Evolutionary conservation across 1,140 invertebrate genomes (phyloP).

Genomic region (Ooceraea biroi): DNA sequence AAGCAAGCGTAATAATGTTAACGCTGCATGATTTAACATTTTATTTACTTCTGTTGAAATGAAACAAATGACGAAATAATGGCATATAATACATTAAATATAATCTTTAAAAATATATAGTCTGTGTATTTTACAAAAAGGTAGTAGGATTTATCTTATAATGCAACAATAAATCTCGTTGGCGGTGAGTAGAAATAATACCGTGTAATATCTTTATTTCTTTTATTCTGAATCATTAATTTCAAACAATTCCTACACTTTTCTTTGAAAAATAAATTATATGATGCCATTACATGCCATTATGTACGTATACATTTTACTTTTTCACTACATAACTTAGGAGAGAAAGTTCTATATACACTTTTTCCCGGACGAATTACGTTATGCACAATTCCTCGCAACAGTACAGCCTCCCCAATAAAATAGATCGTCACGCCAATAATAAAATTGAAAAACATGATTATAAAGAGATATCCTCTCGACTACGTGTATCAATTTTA

Average conservation of each 20-base stretch:
- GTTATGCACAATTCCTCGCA: neutral
- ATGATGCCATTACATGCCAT: no score
- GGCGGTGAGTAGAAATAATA: neutral
- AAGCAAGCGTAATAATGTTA: neutral
- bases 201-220: neutral
- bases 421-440: neutral
- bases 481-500: slow-evolving; percentile 14
- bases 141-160: neutral
- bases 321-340: neutral
- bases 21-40: neutral
- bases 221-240: neutral
- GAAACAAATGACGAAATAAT: neutral
- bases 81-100: neutral
- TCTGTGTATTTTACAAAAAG: neutral
- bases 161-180: neutral
- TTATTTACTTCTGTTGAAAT: neutral
- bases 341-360: neutral
- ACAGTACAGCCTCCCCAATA: neutral
- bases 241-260: no score
- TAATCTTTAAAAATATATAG: neutral
- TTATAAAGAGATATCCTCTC: slow-evolving; percentile 16
- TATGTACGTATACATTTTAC: no score
- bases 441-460: neutral
- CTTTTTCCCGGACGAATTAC: neutral
- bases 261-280: no score